These are phyloP conservation scores for Ennomos fuscantarius DNA, from an alignment of 2,888 invertebrate species.

Conservation along the genomic window DNA sequence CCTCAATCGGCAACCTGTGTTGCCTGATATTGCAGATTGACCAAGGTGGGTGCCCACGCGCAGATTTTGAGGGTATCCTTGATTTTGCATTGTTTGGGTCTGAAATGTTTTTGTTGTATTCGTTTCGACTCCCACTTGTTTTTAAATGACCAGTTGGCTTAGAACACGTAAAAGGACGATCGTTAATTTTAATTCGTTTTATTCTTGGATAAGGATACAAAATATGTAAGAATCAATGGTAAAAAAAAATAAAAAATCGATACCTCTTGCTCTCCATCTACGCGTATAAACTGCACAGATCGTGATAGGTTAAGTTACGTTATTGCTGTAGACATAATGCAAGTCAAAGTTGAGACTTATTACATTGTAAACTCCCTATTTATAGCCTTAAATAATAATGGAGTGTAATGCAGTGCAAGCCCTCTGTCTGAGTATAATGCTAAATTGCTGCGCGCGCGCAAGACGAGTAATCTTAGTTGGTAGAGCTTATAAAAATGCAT, in stretches of 20 bases:
- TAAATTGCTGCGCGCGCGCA: conserved; percentile 50
- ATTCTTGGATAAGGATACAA: background rate
- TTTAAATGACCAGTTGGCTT: conserved; percentile 11
- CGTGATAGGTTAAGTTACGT: too few species aligned
- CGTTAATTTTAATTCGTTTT: too few species aligned
- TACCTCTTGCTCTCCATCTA: too few species aligned
- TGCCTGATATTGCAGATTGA: conserved; percentile 43
- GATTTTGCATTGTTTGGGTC: conserved; percentile 35
- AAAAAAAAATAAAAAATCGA: too few species aligned
- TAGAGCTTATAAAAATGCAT: conserved; percentile 25
- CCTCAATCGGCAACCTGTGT: conserved; percentile 37
- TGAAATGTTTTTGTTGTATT: conserved; percentile 29
- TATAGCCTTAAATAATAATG: conserved; percentile 46
- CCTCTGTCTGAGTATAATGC: conserved; percentile 44
- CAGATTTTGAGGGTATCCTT: conserved; percentile 32
- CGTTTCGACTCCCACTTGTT: conserved; percentile 18
- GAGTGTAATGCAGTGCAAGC: conserved; percentile 46
- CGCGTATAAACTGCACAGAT: too few species aligned
- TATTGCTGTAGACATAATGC: too few species aligned
- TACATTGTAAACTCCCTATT: conserved; percentile 40
- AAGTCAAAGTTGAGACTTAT: conserved; percentile 8
- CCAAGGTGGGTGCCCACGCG: conserved; percentile 36
- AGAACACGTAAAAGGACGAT: background rate
- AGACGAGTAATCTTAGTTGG: conserved; percentile 47
- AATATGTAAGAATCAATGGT: background rate